These are phyloP conservation scores for Cantharis nigra DNA, from an alignment of 2,888 invertebrate genomes.

Conservation along the genomic window DNA sequence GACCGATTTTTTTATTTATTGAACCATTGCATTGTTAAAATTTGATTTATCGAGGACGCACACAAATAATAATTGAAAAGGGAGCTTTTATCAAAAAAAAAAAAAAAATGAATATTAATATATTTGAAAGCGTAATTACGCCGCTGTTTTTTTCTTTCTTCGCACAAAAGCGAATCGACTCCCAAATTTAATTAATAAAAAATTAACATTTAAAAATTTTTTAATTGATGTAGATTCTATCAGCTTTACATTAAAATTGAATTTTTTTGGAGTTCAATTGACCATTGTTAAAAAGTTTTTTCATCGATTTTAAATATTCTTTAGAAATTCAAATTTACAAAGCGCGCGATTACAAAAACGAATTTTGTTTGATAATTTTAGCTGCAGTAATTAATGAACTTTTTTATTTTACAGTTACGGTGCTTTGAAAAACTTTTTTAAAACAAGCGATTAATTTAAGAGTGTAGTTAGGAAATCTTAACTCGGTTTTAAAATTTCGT, in stretches of 20 bases:
- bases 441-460: neutral
- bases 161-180: neutral
- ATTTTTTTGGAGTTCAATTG: neutral
- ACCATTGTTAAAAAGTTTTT: neutral
- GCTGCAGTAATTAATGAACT: neutral
- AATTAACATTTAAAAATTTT: neutral
- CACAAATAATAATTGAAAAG: neutral
- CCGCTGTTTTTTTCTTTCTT: neutral
- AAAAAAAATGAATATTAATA: neutral
- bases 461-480: neutral
- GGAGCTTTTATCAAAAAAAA: neutral
- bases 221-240: neutral
- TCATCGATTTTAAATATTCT: neutral
- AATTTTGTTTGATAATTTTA: neutral
- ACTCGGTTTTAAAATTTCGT: neutral
- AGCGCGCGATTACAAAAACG: neutral
- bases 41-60: neutral
- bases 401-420: neutral
- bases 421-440: neutral
- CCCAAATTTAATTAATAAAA: neutral
- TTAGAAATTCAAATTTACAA: neutral
- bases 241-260: neutral
- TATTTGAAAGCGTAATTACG: neutral
- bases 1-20: neutral
- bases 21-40: neutral